Evolutionary conservation across 2,888 invertebrate species (phyloP), one percentile per base, ranked within the genome.

Genomic region (Athalia rosae): DNA sequence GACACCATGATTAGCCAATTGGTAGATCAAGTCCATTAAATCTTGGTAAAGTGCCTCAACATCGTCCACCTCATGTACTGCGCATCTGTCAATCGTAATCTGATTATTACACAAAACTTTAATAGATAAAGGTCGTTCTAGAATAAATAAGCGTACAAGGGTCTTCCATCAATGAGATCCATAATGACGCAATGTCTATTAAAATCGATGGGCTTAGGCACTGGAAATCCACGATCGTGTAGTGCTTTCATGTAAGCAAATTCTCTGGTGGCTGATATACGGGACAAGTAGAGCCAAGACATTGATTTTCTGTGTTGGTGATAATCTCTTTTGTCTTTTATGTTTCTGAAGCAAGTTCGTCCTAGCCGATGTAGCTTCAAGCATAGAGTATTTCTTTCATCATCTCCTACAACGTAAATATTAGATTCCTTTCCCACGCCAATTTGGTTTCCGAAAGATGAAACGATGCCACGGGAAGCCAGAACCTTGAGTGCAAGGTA

Each of bases 351-450:
- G 83, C 99, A 99, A 0, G 97, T 98, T 79, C 99, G 93, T 0
- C 99, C 99, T 63, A 99, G 91, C 87, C 97, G 93, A 90, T 98
- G 98, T 28, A 99, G 91, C 89, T 99, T 99, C 77, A 99, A 92
- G 85, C 98, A 98, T 47, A 97, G 90, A 47, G 96, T 94, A 79
- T 94, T 93, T 0, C 93, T 94, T 63, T 96, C 95, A 81, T 94
- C 93, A 91, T 97, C 94, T 3, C 94, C 95, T 0, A 97, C 98
- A 62, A 95, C 94, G 87, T 98, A 99, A 82, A 99, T 97, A 87
- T 99, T 98, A 0, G 99, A 99, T 90, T 99, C 99, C 89, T 99
- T 99, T 62, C 99, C 99, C 53, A 99, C 97, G 56, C 99, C 99
- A 84, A 99, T 99, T 91, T 99, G 99, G 89, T 98, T 99, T 11